Base-by-base conservation (phyloP, 1,140 invertebrate species). In the Megathymus violae region DNA sequence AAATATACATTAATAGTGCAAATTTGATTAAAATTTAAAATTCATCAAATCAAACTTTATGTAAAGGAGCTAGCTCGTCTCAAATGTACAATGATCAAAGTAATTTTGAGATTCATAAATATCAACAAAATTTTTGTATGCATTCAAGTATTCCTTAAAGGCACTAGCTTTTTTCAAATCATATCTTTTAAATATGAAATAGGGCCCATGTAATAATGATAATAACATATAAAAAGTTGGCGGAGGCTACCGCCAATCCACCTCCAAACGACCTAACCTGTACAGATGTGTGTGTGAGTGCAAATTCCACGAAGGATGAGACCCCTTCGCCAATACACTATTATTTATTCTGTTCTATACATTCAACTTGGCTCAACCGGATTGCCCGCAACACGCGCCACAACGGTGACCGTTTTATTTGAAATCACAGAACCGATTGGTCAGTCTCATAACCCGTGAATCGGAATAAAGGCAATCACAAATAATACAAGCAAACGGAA, bases 301-400 rank as follows among this genome's bases (percentile, higher is more conserved):
- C 76, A 78, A 89, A 88, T 89, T 89, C 87, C 80, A 78, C 74
- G 87, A 89, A 89, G 85, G 87, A 80, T 75, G 74, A 74, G 69
- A 72, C 78, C 77, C 76, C 72, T 72, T 67, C 52, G 75, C 72
- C 64, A 67, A 79, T 82, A 74, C 34, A 36, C 34, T 36, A 36
- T 36, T 36, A 36, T 36, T 36, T 36, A 36, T 36, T 36, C 34
- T 36, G 34, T 11, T 10, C 34, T 36, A 36, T 36, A 36, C 76
- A 68, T 78, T 85, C 78, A 84, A 82, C 77, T 82, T 67, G 36
- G 63, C 61, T 73, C 64, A 74, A 81, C 71, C 74, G 74, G 67
- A 69, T 79, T 46, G 68, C 51, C 68, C 65, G 64, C 61, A 43
- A 46, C 51, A 59, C 54, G 51, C 43, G 38, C 34, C 27, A 40